These are phyloP conservation scores for Hippocampus mohnikei DNA, from an alignment of 2,113 vertebrate species.

Conservation along the genomic window DNA sequence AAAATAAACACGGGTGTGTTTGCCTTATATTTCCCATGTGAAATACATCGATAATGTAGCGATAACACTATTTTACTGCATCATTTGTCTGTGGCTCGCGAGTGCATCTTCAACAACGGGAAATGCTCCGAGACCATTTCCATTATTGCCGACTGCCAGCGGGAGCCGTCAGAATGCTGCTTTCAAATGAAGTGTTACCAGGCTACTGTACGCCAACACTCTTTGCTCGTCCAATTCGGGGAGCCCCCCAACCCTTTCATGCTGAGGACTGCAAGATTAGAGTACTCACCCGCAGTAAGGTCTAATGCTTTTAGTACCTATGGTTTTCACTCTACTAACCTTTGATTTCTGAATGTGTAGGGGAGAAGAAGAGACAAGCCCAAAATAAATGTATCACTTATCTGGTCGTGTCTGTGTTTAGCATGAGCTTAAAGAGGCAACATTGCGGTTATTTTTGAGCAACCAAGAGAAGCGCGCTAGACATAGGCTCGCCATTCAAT, in stretches of 20 bases:
- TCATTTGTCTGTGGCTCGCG: slow-evolving; percentile 60
- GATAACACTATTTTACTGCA: slow-evolving; percentile 79
- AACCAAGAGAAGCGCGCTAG: slow-evolving; percentile 8
- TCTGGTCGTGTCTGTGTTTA: slow-evolving; percentile 28
- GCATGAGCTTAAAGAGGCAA: not conserved
- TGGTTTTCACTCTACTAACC: slow-evolving; percentile 74
- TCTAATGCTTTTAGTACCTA: slow-evolving; percentile 74
- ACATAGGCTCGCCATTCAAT: slow-evolving; percentile 12
- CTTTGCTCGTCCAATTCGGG: slow-evolving; percentile 67
- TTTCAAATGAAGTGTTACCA: slow-evolving; percentile 80
- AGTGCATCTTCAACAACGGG: slow-evolving; percentile 56
- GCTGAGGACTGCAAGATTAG: slow-evolving; percentile 72
- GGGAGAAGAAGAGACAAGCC: slow-evolving; percentile 78
- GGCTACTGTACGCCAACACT: slow-evolving; percentile 76
- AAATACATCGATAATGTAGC: slow-evolving; percentile 70
- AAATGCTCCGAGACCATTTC: slow-evolving; percentile 56
- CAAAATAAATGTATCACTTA: slow-evolving; percentile 72
- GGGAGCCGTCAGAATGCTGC: slow-evolving; percentile 66
- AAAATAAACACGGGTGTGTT: slow-evolving; percentile 57
- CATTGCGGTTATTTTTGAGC: slow-evolving; percentile 27
- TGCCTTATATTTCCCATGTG: slow-evolving; percentile 54
- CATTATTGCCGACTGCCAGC: slow-evolving; percentile 52
- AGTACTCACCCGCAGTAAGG: slow-evolving; percentile 76
- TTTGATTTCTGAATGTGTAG: slow-evolving; percentile 79
- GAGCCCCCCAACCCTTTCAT: slow-evolving; percentile 62